Conservation (phyloP, 2,888 invertebrate species). For the Pharmacophagus antenor region DNA sequence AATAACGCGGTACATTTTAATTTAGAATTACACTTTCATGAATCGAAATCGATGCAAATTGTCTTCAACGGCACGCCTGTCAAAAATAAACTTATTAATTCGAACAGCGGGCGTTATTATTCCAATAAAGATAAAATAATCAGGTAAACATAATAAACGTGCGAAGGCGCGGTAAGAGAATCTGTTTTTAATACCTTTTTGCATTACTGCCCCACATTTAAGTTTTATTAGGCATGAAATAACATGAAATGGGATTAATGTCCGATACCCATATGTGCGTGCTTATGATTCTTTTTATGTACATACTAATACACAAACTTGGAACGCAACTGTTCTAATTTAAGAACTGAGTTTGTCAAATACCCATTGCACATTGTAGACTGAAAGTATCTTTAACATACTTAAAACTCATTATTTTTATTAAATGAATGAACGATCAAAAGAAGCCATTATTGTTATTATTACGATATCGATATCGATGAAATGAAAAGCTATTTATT, state of each 20-base stretch:
- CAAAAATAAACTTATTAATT: conserved; percentile 11
- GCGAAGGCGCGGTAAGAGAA: conserved; percentile 14
- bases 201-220: conserved; percentile 2
- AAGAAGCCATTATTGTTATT: too few species aligned
- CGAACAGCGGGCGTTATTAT: conserved; percentile 10
- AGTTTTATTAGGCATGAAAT: background rate
- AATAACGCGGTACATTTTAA: background rate
- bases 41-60: conserved; percentile 5
- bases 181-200: conserved; percentile 19
- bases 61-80: background rate
- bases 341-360: background rate
- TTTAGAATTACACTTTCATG: background rate
- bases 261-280: background rate
- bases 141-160: conserved; percentile 12
- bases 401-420: too few species aligned
- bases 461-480: conserved; percentile 17
- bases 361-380: background rate
- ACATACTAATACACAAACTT: background rate
- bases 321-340: background rate
- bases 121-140: conserved; percentile 23
- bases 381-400: background rate
- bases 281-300: background rate
- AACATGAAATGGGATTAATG: conserved; percentile 1
- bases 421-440: too few species aligned
- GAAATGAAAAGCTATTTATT: background rate